Evolutionary conservation across 2,888 invertebrate species (phyloP).

Genomic region (Hydropsyche betteni): DNA sequence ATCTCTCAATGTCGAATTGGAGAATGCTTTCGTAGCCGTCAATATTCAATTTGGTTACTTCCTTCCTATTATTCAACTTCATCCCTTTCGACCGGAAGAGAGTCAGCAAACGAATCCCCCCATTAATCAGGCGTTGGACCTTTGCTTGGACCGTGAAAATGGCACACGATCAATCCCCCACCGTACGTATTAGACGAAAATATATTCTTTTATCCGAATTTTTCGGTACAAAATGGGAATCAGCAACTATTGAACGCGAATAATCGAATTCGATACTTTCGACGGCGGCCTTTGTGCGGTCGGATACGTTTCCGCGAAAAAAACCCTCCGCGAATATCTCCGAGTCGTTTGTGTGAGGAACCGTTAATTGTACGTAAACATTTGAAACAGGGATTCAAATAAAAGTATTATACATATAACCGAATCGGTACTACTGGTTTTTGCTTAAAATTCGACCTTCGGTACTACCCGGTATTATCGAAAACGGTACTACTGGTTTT

Average conservation of each 20-base stretch:
- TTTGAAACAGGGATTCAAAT: background rate
- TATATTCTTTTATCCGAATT: background rate
- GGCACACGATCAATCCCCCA: slow-evolving; percentile 6
- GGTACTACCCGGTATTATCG: too few relatives aligned
- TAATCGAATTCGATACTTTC: too few relatives aligned
- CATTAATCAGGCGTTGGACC: slow-evolving; percentile 28
- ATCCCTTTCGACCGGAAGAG: slow-evolving; percentile 28
- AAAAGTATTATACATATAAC: too few relatives aligned
- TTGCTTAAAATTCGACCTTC: too few relatives aligned
- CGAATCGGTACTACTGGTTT: too few relatives aligned
- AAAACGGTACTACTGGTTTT: too few relatives aligned
- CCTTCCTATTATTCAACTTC: slow-evolving; percentile 33
- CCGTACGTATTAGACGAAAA: background rate
- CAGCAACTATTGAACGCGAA: too few relatives aligned
- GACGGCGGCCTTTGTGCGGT: background rate
- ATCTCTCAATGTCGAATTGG: background rate
- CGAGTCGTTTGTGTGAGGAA: slow-evolving; percentile 8
- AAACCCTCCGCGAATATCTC: background rate
- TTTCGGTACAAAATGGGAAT: background rate
- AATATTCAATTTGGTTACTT: slow-evolving; percentile 32
- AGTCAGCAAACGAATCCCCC: slow-evolving; percentile 28
- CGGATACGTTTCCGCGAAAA: background rate
- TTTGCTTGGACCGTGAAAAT: slow-evolving; percentile 31
- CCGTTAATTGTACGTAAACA: slow-evolving; percentile 14
- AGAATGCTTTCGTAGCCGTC: slow-evolving; percentile 18